Evolutionary conservation across 1,140 invertebrate genomes (phyloP), one percentile per base, ranked within the genome.

Genomic region (Aphidius ervi): DNA sequence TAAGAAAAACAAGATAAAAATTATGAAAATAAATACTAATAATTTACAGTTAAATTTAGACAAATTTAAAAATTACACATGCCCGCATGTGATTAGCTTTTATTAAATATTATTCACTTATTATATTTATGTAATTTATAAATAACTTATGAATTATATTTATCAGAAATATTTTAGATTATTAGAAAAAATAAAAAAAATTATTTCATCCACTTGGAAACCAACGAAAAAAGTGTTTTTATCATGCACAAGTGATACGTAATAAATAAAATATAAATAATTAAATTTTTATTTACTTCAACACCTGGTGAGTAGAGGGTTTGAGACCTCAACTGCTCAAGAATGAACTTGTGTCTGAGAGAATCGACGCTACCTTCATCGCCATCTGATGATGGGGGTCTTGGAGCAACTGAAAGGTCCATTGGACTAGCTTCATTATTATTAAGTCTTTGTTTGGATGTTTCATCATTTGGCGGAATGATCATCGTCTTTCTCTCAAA

Each of bases 371-470:
- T 79, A 57, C 79, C 78, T 23, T 79, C 78, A 57, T 74, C 73
- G 23, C 64, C 68, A 37, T 73, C 74, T 47, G 74, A 78, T 5
- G 76, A 79, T 4, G 77, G 75, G 31, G 76, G 76, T 60, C 75
- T 71, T 23, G 77, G 78, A 6, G 77, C 62, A 9, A 79, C 77
- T 57, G 79, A 79, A 39, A 79, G 70, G 53, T 81, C 77, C 69
- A 78, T 80, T 0, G 78, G 77, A 56, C 76, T 78, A 57, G 72
- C 73, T 65, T 78, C 77, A 69, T 79, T 78, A 65, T 80, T 31
- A 65, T 77, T 77, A 39, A 79, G 68, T 64, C 76, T 72, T 52
- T 78, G 78, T 48, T 78, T 77, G 39, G 70, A 63, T 58, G 70
- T 68, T 6, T 79, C 77, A 6, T 75, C 71, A 23, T 53, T 66